Evolutionary conservation across 2,797 vertebrate species (phyloP).

Genomic region (Muscicapa striata): DNA sequence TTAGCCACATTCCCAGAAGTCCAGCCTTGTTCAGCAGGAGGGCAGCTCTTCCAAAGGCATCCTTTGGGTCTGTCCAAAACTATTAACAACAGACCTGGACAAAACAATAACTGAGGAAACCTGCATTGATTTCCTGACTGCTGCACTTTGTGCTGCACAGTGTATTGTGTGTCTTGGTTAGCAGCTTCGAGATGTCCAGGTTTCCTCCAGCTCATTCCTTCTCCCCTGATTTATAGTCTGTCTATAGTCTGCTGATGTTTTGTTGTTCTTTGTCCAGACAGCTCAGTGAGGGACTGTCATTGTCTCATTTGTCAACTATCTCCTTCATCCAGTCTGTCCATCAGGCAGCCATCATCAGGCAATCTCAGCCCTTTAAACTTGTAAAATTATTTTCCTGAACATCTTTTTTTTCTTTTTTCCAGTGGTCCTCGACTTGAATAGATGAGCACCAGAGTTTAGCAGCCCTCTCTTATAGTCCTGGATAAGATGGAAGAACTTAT

Average conservation of each 20-base stretch:
- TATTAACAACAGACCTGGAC: neutral
- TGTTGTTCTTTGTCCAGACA: neutral
- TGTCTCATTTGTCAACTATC: neutral
- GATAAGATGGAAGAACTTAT: slow-evolving; percentile 15
- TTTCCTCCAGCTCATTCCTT: neutral
- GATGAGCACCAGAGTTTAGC: neutral
- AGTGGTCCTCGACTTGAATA: neutral
- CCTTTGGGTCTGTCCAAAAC: neutral
- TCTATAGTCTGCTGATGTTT: neutral
- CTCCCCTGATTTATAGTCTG: neutral
- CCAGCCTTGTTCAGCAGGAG: neutral
- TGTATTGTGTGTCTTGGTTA: neutral
- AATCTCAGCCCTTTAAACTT: neutral
- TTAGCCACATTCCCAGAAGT: neutral
- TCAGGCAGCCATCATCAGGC: neutral
- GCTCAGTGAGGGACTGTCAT: neutral
- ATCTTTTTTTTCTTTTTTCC: neutral
- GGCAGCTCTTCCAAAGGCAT: neutral
- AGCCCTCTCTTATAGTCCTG: neutral
- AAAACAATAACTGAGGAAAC: neutral
- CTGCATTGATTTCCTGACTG: neutral
- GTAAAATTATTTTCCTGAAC: neutral
- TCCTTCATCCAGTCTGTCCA: neutral
- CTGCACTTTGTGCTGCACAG: rapidly evolving
- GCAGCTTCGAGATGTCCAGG: neutral